A percentile compares a stretch with the other conserved stretches of the same genome.
Evolutionary conservation across 2,888 invertebrate species (phyloP).

Genomic region (Tanypteryx hageni): DNA sequence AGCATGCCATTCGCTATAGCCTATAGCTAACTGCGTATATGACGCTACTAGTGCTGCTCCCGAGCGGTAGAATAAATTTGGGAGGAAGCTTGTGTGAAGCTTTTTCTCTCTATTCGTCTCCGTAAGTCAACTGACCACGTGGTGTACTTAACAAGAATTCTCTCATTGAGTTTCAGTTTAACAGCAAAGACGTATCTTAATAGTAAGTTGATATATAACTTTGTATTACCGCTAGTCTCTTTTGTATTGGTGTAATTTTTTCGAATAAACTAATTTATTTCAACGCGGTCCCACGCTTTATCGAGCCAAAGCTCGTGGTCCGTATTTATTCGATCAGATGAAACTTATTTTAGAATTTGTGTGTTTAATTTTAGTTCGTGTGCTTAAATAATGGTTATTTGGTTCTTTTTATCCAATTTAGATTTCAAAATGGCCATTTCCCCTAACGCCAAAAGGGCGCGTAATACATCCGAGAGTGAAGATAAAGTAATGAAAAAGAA

Average conservation of each 20-base stretch:
- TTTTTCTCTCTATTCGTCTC: neutral
- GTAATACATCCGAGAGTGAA: conserved; percentile 26
- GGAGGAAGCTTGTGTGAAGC: neutral
- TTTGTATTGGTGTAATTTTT: neutral
- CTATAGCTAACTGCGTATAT: neutral
- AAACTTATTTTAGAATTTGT: neutral
- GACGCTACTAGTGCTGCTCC: neutral
- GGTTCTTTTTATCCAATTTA: neutral
- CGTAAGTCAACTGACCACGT: neutral
- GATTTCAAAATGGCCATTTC: conserved; percentile 53
- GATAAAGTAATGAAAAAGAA: conserved; percentile 33
- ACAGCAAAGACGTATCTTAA: neutral
- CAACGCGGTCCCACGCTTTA: neutral
- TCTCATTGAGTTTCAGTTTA: neutral
- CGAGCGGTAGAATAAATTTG: neutral
- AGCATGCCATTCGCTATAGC: neutral
- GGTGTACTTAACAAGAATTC: neutral
- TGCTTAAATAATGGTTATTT: neutral
- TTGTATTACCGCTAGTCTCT: neutral
- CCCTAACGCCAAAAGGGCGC: conserved; percentile 48
- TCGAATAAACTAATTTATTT: neutral
- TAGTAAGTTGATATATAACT: neutral
- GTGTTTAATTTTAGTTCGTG: neutral
- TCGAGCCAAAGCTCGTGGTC: neutral
- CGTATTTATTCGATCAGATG: neutral